phyloP scores from a whole-genome alignment of 2,797 vertebrate genomes.

The Molossus alvarezi region DNA sequence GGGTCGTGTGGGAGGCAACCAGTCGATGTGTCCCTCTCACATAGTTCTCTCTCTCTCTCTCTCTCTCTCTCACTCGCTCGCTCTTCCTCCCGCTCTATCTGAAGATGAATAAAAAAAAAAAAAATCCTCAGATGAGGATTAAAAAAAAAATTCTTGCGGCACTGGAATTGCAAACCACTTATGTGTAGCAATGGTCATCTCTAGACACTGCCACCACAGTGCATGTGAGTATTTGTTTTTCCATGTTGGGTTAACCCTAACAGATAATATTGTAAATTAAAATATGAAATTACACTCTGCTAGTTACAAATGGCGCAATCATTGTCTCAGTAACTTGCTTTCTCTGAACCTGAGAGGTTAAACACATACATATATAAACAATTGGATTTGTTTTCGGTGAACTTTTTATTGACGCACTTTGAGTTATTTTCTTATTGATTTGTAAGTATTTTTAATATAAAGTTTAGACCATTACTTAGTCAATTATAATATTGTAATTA shows the following conservation, averaged over 20 bases:
- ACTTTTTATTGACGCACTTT: conserved; percentile 22
- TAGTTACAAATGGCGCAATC: background rate
- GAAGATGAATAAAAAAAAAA: too few relatives aligned
- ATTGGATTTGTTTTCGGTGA: background rate
- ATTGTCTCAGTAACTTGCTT: background rate
- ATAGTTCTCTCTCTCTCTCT: too few relatives aligned
- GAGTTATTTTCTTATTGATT: background rate
- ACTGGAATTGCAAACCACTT: too few relatives aligned
- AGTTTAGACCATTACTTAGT: background rate
- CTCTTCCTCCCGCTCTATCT: too few relatives aligned
- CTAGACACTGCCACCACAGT: background rate
- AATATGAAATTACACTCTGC: background rate
- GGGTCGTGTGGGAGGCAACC: too few relatives aligned
- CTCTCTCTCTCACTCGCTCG: too few relatives aligned
- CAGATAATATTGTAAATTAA: background rate
- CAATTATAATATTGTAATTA: background rate
- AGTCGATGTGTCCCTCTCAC: too few relatives aligned
- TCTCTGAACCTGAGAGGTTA: background rate
- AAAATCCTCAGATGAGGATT: too few relatives aligned
- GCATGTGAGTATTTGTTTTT: background rate
- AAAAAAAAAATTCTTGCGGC: too few relatives aligned
- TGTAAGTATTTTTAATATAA: background rate
- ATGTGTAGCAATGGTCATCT: background rate
- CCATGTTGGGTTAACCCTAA: background rate
- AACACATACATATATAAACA: background rate